Evolutionary conservation across 2,113 vertebrate genomes (phyloP), one percentile per base, ranked within the genome.

Genomic region (Nicator chloris): DNA sequence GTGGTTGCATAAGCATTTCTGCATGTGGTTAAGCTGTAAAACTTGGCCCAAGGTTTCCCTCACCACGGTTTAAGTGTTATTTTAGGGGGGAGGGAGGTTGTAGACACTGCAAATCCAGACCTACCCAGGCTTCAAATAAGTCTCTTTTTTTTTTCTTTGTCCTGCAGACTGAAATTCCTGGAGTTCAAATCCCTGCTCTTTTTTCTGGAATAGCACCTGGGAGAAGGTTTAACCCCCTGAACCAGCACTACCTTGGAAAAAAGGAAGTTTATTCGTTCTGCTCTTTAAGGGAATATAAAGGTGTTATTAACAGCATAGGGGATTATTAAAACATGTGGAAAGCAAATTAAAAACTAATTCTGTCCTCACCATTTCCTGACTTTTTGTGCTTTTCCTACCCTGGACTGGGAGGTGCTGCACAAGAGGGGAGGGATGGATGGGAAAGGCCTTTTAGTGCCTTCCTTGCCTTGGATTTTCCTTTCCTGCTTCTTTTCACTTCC

Each of bases 271-370:
- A 85, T 68, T 76, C 30, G 23, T 16, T 72, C 84, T 85, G 12
- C 22, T 72, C 82, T 93, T 92, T 45, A 21, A 37, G 87, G 90
- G n/a, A 69, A 53, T 13, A 13, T 19, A 85, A 91, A 37, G 33
- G 21, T 27, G 19, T 88, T 72, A 76, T 63, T 92, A 80, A 93
- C 11, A 66, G 71, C 76, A 81, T 9, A 1, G 7, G 66, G 54
- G 82, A 45, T 88, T 87, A 59, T 65, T 91, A 88, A 92, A 91
- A 80, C 13, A 26, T 1, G 20, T 30, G n/a, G 40, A 96, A 94
- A 93, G 30, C 70, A 95, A 91, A 80, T 92, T 21, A 80, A 92
- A 95, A 91, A 17, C 39, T 3, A 42, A 82, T 87, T 69, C 78
- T 65, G 31, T 80, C 77, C 78, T 91, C 91, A 54, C 70, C 37